Evolutionary conservation across 2,797 vertebrate species (phyloP), one percentile per base, ranked within the genome.

Genomic region (Hypotaenidia okinawae): DNA sequence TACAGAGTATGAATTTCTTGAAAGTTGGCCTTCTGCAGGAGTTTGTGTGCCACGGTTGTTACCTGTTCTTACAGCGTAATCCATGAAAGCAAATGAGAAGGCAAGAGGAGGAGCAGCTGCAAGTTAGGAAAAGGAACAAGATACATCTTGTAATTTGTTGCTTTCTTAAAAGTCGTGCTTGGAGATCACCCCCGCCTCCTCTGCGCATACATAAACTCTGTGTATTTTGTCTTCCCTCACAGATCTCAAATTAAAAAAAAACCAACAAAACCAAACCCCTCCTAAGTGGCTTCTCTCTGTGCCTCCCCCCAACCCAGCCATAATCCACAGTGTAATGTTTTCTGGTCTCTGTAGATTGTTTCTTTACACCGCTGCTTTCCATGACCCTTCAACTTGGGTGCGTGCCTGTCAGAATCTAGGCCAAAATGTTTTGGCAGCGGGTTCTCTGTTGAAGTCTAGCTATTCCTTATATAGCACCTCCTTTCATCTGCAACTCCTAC

Each of bases 401-500:
- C 74, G 13, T 93, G 88, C 84, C 92, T 88, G 93, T 95, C 90
- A 92, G 89, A 94, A 87, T 92, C 93, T 92, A 93, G 94, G 95
- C 92, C 91, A 96, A 95, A 96, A 97, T 84, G 78, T 91, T 96
- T 94, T 96, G 95, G 95, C 96, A 97, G 87, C 7, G 14, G 5
- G 7, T 80, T 83, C 95, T 79, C 67, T 77, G 93, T 91, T 90
- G 82, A 95, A 95, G 91, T 96, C 89, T 93, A 93, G 87, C 93
- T 92, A 87, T 89, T 92, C 96, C 93, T 94, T 95, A 95, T 94
- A 94, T 94, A 96, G 95, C 91, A 96, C 93, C 80, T 96, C 61
- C 91, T 97, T 96, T 95, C 95, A 93, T 95, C 85, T 94, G 75
- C 73, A 79, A 90, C 95, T 96, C 95, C 93, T 95, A 91, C 93